A percentile compares a stretch with the other conserved stretches of the same genome.
Conservation (phyloP, 2,113 vertebrate genomes). For the Gorilla gorilla region DNA sequence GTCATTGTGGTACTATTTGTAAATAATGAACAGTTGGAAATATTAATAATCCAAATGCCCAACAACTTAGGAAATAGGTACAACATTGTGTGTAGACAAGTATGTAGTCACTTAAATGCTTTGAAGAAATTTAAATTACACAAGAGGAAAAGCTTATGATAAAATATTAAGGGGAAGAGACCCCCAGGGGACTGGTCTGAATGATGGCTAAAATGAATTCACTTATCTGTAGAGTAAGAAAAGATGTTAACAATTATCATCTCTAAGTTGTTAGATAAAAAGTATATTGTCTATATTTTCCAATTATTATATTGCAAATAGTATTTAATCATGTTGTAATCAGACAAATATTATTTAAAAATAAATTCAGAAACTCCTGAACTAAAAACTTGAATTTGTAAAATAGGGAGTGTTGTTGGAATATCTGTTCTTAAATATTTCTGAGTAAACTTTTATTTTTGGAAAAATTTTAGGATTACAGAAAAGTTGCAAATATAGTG, state of each 20-base stretch:
- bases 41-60: not conserved
- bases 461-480: not conserved
- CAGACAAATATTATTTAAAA: not conserved
- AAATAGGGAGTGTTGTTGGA: not conserved
- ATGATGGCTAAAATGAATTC: not conserved
- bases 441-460: not conserved
- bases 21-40: not conserved
- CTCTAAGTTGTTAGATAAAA: not conserved
- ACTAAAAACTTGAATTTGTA: not conserved
- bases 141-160: not conserved
- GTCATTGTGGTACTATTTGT: not conserved
- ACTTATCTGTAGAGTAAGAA: not conserved
- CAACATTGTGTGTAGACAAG: not conserved
- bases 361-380: not conserved
- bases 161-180: not conserved
- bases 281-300: not conserved
- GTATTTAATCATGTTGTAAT: not conserved
- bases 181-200: not conserved
- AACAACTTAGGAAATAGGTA: not conserved
- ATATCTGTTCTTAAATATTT: not conserved
- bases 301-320: not conserved
- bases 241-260: not conserved
- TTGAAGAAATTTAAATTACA: not conserved
- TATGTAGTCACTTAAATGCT: not conserved
- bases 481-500: not conserved